Evolutionary conservation across 1,140 invertebrate genomes (phyloP).

Genomic region (Cydia strobilella): DNA sequence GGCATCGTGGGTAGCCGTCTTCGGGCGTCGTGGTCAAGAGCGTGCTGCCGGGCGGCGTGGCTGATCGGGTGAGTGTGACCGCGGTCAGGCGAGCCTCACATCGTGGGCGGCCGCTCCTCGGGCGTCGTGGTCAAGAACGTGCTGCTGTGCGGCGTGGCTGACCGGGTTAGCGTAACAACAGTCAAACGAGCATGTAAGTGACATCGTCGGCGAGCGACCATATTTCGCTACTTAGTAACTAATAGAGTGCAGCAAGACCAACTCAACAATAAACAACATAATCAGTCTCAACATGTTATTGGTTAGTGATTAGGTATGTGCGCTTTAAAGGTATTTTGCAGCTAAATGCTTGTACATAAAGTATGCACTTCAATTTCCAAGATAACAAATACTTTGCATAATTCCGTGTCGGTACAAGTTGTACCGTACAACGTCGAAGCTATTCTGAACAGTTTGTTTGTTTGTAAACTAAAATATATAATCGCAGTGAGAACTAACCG

Average conservation of each 20-base stretch:
- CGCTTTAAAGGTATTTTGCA: neutral
- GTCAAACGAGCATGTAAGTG: too few species aligned
- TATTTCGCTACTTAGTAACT: too few species aligned
- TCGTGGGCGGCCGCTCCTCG: conserved; percentile 93
- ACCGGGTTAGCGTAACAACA: conserved; percentile 83
- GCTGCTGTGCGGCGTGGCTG: conserved; percentile 92
- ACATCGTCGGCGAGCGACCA: conserved; percentile 88
- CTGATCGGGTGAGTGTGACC: conserved; percentile 86
- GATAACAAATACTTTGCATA: neutral
- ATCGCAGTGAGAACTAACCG: neutral
- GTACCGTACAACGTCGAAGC: neutral
- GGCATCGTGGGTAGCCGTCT: conserved; percentile 92
- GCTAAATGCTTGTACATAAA: neutral
- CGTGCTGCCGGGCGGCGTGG: conserved; percentile 92
- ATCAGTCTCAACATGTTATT: too few species aligned
- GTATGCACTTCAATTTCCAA: neutral
- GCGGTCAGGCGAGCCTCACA: conserved; percentile 85
- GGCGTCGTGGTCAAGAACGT: conserved; percentile 96
- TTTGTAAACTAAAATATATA: conserved; percentile 10
- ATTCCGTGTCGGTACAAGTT: neutral
- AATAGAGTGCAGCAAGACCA: neutral
- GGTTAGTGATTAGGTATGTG: neutral
- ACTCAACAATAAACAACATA: neutral
- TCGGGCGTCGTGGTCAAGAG: conserved; percentile 96
- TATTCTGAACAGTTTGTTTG: neutral